Evolutionary conservation across 1,140 invertebrate species (phyloP), one percentile per base, ranked within the genome.

Genomic region (Amphibalanus amphitrite): DNA sequence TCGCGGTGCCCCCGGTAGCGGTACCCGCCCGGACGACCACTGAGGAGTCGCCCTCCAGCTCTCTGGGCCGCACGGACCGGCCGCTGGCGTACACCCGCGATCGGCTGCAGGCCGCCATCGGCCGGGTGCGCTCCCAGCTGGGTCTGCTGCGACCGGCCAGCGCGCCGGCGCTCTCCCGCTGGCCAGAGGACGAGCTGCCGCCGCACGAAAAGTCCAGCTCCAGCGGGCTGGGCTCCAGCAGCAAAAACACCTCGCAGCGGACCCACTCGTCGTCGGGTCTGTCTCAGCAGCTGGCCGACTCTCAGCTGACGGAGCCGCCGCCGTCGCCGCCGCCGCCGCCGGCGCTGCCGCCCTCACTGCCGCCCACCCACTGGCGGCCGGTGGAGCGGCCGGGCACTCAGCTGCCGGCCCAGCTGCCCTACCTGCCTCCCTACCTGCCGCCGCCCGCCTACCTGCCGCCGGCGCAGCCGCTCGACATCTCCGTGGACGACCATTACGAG

Each of bases 401-500:
- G 74, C 76, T 68, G 70, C 72, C 65, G 74, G 71, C 72, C 76
- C 76, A 28, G 71, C 72, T 67, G 75, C 76, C 64, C 73, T 75
- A 72, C 75, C 76, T 68, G 71, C 72, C 65, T 71, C 67, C 47
- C 64, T 71, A 73, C 77, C 70, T 77, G 79, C 47, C 47, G 17
- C 47, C 47, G 47, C 69, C 77, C 74, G 28, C 75, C 75, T 29
- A 75, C 73, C 30, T 74, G 74, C 69, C 73, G 74, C 72, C 72
- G 74, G 75, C 74, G 71, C 74, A 75, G 74, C 70, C 77, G 70
- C 77, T 88, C 20, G 91, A 94, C 80, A 86, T 89, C 71, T 94
- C 91, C 76, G 93, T 94, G 65, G 94, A 96, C 80, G 92, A 92
- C 69, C 93, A 96, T 79, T 97, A 96, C 81, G 93, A 96, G 81